Conservation (phyloP, 2,888 invertebrate genomes). For the Thereva nobilitata region DNA sequence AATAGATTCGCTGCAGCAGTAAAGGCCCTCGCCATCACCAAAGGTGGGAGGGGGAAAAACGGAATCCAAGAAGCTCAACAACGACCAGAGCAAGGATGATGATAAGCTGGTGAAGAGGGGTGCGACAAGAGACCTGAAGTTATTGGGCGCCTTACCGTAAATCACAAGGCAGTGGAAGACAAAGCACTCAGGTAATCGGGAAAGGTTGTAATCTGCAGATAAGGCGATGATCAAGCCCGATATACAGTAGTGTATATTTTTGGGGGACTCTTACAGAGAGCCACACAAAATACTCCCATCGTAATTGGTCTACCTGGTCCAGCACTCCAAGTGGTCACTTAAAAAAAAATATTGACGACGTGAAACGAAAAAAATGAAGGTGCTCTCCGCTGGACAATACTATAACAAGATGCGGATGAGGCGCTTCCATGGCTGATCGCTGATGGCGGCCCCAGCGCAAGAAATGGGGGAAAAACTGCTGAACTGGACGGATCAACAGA, state of each 20-base stretch:
- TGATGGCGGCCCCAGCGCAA: constrained; percentile 5
- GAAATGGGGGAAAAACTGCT: constrained; percentile 21
- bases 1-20: too few relatives aligned
- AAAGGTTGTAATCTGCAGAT: constrained; percentile 25
- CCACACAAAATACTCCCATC: constrained; percentile 22
- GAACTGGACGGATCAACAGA: constrained; percentile 12
- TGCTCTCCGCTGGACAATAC: neutral
- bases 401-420: constrained; percentile 10
- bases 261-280: constrained; percentile 2
- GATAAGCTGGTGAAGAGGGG: neutral
- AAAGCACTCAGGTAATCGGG: constrained; percentile 14
- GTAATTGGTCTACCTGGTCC: neutral
- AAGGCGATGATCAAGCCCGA: constrained; percentile 2
- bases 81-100: too few relatives aligned
- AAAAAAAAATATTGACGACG: constrained; percentile 13
- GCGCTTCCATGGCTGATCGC: neutral
- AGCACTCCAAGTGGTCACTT: constrained; percentile 7
- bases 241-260: neutral
- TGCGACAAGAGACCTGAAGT: constrained; percentile 2
- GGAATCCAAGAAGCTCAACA: too few relatives aligned
- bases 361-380: constrained; percentile 7
- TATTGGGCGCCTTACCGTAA: constrained; percentile 24
- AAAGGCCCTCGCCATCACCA: too few relatives aligned
- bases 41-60: too few relatives aligned
- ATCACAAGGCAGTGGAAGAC: constrained; percentile 16